A percentile compares a stretch with the other conserved stretches of the same genome.
These are phyloP conservation scores for Alloplasta piceator DNA, from an alignment of 2,888 invertebrate genomes.

Conservation along the genomic window DNA sequence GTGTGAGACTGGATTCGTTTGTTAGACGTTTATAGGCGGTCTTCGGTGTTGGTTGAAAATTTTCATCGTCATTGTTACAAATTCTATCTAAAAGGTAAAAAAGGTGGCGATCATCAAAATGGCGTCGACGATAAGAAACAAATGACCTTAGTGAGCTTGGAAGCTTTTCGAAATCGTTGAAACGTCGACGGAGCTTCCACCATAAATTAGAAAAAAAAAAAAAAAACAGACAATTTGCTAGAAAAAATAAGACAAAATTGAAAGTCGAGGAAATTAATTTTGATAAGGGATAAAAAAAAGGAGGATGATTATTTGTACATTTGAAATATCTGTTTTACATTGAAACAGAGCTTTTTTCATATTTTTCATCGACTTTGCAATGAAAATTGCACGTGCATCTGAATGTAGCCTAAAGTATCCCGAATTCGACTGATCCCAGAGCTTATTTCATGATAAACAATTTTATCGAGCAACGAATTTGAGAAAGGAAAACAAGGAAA, in stretches of 20 bases:
- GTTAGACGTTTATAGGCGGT: slow-evolving; percentile 15
- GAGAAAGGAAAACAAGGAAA: background rate
- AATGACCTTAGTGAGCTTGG: slow-evolving; percentile 66
- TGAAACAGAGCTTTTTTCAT: slow-evolving; percentile 18
- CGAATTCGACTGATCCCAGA: background rate
- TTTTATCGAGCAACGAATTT: background rate
- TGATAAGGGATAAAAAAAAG: background rate
- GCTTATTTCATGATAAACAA: background rate
- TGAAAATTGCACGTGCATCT: slow-evolving; percentile 45
- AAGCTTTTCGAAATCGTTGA: slow-evolving; percentile 67
- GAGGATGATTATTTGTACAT: background rate
- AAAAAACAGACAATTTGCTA: background rate
- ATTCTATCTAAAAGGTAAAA: slow-evolving; percentile 3
- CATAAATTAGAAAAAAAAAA: background rate
- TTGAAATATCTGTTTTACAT: too few species aligned
- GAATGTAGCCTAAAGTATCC: slow-evolving; percentile 13
- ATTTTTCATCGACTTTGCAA: background rate
- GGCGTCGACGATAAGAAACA: slow-evolving; percentile 74
- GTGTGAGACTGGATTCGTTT: background rate
- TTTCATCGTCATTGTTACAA: background rate
- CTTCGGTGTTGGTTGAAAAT: slow-evolving; percentile 27
- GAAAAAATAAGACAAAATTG: background rate
- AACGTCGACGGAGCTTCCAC: slow-evolving; percentile 63
- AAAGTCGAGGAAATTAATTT: too few species aligned
- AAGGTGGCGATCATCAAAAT: slow-evolving; percentile 71